phyloP scores from a whole-genome alignment of 2,113 vertebrate genomes.

The Dissostichus mawsoni region DNA sequence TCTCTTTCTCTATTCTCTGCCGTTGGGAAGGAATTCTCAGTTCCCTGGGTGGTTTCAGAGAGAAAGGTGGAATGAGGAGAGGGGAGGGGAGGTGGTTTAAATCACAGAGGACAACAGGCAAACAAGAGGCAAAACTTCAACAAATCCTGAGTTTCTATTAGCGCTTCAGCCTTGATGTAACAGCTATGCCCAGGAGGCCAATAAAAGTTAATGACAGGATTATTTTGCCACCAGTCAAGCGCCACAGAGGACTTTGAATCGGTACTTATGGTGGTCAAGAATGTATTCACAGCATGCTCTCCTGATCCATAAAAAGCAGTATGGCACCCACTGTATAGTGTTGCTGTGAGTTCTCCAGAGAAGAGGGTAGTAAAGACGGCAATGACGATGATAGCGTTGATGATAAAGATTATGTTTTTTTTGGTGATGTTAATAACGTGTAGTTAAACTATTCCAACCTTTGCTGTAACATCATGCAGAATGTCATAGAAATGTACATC shows the following conservation, averaged over 20 bases:
- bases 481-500: conserved; percentile 36
- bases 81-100: conserved; percentile 64
- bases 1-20: conserved; percentile 65
- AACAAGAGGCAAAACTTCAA: conserved; percentile 70
- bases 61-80: conserved; percentile 65
- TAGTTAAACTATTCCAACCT: conserved; percentile 34
- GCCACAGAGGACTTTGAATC: conserved; percentile 45
- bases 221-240: conserved; percentile 66
- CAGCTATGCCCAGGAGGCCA: conserved; percentile 56
- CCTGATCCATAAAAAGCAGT: conserved; percentile 56
- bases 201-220: conserved; percentile 72
- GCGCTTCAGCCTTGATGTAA: conserved; percentile 62
- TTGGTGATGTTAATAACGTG: conserved; percentile 38
- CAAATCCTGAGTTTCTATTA: conserved; percentile 64
- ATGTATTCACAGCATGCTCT: conserved; percentile 50
- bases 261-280: conserved; percentile 55
- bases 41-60: conserved; percentile 77
- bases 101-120: conserved; percentile 70
- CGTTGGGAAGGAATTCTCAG: conserved; percentile 69
- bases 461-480: conserved; percentile 23
- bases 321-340: conserved; percentile 25
- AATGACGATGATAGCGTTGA: conserved; percentile 18
- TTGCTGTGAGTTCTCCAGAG: conserved; percentile 6
- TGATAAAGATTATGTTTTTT: conserved; percentile 27
- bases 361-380: conserved; percentile 19